Evolutionary conservation across 2,113 vertebrate genomes (phyloP).

Genomic region (Piprites chloris): DNA sequence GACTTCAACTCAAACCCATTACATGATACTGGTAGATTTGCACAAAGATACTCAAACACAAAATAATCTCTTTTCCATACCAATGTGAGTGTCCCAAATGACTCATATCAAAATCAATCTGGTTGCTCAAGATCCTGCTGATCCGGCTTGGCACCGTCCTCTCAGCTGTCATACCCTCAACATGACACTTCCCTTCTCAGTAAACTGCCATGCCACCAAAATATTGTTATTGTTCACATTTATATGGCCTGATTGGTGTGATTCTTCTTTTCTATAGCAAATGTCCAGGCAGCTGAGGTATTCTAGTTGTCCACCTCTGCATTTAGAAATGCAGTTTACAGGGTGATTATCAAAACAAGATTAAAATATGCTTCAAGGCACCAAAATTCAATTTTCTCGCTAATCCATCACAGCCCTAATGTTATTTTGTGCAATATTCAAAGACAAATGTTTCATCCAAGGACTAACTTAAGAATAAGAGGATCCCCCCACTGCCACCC

Average conservation of each 20-base stretch:
- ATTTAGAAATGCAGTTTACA: not conserved
- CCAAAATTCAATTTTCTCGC: not conserved
- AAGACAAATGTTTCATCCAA: not conserved
- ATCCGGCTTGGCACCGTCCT: no score
- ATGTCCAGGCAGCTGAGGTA: not conserved
- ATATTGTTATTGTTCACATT: not conserved
- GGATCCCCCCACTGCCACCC: fast-evolving
- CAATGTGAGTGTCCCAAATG: not conserved
- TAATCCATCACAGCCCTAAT: not conserved
- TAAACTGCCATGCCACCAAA: not conserved
- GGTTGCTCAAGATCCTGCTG: not conserved
- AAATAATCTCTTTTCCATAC: not conserved
- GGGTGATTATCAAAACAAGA: not conserved
- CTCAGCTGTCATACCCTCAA: not conserved
- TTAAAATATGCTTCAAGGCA: not conserved
- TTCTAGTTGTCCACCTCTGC: not conserved
- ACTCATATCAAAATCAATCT: not conserved
- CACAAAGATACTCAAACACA: not conserved
- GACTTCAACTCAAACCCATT: not conserved
- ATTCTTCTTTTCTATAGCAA: not conserved
- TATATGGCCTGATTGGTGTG: not conserved
- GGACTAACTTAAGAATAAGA: not conserved
- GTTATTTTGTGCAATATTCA: not conserved
- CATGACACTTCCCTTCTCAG: not conserved
- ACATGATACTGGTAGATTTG: not conserved